Evolutionary conservation across 1,140 invertebrate species (phyloP).

Genomic region (Cheumatopsyche charites): DNA sequence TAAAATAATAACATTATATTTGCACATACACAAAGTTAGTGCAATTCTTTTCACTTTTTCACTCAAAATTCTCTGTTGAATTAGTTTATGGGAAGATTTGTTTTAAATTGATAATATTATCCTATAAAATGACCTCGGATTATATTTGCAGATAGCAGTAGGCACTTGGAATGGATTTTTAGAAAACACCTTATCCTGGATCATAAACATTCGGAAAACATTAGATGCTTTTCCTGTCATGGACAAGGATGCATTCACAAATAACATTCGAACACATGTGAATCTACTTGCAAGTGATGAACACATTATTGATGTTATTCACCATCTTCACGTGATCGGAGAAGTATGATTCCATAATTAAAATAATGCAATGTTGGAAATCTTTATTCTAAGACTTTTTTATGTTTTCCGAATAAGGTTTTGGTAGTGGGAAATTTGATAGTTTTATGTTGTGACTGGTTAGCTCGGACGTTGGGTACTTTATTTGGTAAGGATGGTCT

Average conservation of each 20-base stretch:
- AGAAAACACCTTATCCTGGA: conserved; percentile 64
- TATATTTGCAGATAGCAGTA: conserved; percentile 54
- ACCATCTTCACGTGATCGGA: conserved; percentile 73
- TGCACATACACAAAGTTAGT: no score
- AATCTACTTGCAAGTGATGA: conserved; percentile 74
- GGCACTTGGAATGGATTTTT: conserved; percentile 67
- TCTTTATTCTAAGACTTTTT: neutral
- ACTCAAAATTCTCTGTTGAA: no score
- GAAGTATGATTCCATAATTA: conserved; percentile 60
- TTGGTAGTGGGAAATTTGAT: conserved; percentile 68
- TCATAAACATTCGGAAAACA: conserved; percentile 62
- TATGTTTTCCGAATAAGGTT: conserved; percentile 37
- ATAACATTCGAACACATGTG: conserved; percentile 66
- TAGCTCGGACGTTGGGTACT: conserved; percentile 68
- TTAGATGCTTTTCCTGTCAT: conserved; percentile 70
- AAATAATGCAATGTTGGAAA: neutral
- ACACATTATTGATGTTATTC: conserved; percentile 70
- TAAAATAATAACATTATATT: no score
- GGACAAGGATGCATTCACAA: conserved; percentile 69
- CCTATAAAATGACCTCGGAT: neutral
- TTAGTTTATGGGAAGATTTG: no score
- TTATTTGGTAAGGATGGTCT: conserved; percentile 69
- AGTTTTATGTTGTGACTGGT: conserved; percentile 76
- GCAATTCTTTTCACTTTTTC: no score
- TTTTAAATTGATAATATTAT: no score